Percentiles rank a stretch among this genome's conserved stretches.
Conservation (phyloP, 2,797 vertebrate genomes). For the Moxostoma hubbsi region DNA sequence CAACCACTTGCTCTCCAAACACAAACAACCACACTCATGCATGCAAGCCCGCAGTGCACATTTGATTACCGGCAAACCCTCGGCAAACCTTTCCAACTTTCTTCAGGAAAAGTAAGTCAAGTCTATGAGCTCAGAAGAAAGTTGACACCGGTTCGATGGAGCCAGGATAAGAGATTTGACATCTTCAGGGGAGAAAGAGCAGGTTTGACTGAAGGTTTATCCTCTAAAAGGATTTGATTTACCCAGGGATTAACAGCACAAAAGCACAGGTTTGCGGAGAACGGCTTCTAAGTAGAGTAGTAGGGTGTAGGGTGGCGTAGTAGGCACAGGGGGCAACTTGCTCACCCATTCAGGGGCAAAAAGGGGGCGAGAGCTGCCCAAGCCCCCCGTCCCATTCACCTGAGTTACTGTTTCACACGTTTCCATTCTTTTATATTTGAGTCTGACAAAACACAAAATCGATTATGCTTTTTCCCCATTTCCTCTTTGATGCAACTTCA, state of each 20-base stretch:
- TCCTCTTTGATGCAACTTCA: slow-evolving; percentile 87
- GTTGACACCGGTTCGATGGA: slow-evolving; percentile 68
- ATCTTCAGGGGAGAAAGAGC: slow-evolving; percentile 50
- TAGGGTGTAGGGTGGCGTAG: slow-evolving; percentile 42
- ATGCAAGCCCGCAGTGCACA: slow-evolving; percentile 64
- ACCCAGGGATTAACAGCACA: slow-evolving; percentile 64
- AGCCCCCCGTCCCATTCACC: slow-evolving; percentile 65
- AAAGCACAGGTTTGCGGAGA: slow-evolving; percentile 35
- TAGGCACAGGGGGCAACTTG: background rate
- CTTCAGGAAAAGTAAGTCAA: slow-evolving; percentile 73
- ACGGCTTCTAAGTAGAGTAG: slow-evolving; percentile 57
- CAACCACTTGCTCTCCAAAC: slow-evolving; percentile 57
- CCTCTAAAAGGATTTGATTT: slow-evolving; percentile 69
- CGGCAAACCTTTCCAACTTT: slow-evolving; percentile 71
- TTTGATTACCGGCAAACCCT: slow-evolving; percentile 76
- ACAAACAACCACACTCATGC: slow-evolving; percentile 63
- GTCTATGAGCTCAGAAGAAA: slow-evolving; percentile 67
- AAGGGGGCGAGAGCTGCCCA: slow-evolving; percentile 49
- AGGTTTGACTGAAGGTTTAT: slow-evolving; percentile 61
- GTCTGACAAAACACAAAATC: slow-evolving; percentile 87
- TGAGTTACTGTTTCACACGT: slow-evolving; percentile 70
- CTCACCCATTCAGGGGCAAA: slow-evolving; percentile 42
- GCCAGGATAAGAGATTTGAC: slow-evolving; percentile 65
- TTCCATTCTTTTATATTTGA: slow-evolving; percentile 79
- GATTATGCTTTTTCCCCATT: slow-evolving; percentile 82